These are phyloP conservation scores for Drosophila ercepeae DNA, from an alignment of 1,140 invertebrate genomes.

Conservation along the genomic window DNA sequence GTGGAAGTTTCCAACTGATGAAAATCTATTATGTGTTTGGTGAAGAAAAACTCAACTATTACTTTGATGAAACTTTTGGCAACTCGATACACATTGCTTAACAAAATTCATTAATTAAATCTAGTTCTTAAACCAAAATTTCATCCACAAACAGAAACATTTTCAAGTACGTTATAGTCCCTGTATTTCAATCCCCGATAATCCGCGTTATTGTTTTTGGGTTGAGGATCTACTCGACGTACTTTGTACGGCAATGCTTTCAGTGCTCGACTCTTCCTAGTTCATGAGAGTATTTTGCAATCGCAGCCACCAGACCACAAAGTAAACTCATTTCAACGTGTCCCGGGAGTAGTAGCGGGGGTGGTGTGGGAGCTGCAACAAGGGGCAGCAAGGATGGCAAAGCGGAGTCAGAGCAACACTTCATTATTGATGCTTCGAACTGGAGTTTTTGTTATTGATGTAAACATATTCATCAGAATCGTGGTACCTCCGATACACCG, in stretches of 20 bases:
- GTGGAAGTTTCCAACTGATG: slow-evolving; percentile 1
- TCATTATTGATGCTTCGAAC: slow-evolving; percentile 66
- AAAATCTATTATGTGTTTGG: not conserved
- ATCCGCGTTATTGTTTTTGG: slow-evolving; percentile 34
- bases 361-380: not conserved
- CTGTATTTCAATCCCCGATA: slow-evolving; percentile 20
- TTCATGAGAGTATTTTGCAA: slow-evolving; percentile 35
- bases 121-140: too few relatives aligned
- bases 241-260: slow-evolving; percentile 4
- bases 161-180: slow-evolving; percentile 10
- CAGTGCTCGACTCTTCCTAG: slow-evolving; percentile 8
- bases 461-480: slow-evolving; percentile 75
- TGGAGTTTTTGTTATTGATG: slow-evolving; percentile 70
- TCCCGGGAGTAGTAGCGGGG: slow-evolving; percentile 14
- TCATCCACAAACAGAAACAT: slow-evolving; percentile 2
- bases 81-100: not conserved
- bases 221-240: slow-evolving; percentile 25
- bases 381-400: too few relatives aligned
- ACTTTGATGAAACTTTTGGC: not conserved
- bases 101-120: too few relatives aligned
- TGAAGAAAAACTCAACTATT: not conserved
- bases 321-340: slow-evolving; percentile 78
- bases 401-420: slow-evolving; percentile 39
- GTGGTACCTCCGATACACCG: slow-evolving; percentile 23
- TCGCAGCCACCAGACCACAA: slow-evolving; percentile 64